Evolutionary conservation across 2,888 invertebrate genomes (phyloP), one percentile per base, ranked within the genome.

Genomic region (Lasius fuliginosus): DNA sequence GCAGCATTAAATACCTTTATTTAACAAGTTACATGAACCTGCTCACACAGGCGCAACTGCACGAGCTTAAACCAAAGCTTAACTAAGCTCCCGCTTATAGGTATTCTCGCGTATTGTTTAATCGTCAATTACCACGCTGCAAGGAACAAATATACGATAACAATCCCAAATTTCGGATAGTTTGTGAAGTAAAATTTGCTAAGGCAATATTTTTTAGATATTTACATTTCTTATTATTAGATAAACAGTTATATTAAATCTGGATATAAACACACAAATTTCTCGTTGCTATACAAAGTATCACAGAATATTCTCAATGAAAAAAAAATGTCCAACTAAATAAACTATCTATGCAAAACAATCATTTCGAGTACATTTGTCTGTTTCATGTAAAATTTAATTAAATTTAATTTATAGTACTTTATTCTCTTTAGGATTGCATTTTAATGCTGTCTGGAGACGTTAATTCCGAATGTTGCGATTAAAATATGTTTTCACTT

Each of bases 11-110:
- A 89, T 87, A 30, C 77, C 77, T 77, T 77, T 68, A 77, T 77
- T 77, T 77, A 77, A 68, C 69, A 77, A 68, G 77, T 87, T 87
- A 77, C 75, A 83, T 79, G 86, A 89, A 86, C 85, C 87, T 85
- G 68, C 79, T 83, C 85, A 88, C 85, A 88, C 87, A 77, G 79
- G 77, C 77, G 88, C 86, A 81, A 79, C 79, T 83, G 83, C 82
- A 74, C 60, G 81, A 82, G 89, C 86, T 90, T 86, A 86, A 90
- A 69, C 86, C 68, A 75, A 89, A 88, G 90, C 90, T 88, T 88
- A 85, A 85, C 90, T 90, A 87, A 90, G 85, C 89, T 90, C 79
- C 86, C 65, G 88, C 87, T 90, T 83, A 87, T 83, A 85, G 82
- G 84, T 82, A 82, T 83, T 73, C 75, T 85, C 84, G 85, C 84